Conservation (phyloP, 2,888 invertebrate genomes). For the Tinea pellionella region DNA sequence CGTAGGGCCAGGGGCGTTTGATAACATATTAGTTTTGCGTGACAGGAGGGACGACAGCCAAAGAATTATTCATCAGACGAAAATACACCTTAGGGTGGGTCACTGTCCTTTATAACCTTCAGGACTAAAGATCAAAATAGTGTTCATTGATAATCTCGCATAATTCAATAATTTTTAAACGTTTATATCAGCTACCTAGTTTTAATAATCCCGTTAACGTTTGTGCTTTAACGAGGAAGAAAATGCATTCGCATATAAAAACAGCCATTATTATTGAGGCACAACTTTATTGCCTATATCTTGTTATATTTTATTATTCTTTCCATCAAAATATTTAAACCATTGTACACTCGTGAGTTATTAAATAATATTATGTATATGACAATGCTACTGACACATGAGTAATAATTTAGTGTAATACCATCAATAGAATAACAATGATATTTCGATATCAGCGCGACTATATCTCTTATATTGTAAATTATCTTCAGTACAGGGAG, state of each 20-base stretch:
- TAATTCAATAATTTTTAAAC: too few species aligned
- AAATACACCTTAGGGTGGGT: constrained; percentile 6
- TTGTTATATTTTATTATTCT: too few species aligned
- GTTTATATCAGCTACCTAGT: too few species aligned
- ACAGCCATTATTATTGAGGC: too few species aligned
- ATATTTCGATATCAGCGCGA: neutral
- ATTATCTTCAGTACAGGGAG: too few species aligned
- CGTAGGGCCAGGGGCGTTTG: constrained; percentile 8
- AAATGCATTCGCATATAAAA: too few species aligned
- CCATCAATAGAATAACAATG: constrained; percentile 29
- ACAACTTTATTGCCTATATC: too few species aligned
- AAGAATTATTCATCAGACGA: constrained; percentile 10
- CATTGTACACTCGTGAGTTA: too few species aligned
- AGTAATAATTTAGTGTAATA: constrained; percentile 37
- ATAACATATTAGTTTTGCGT: constrained; percentile 2
- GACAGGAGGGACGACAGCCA: constrained; percentile 5
- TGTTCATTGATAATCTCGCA: too few species aligned
- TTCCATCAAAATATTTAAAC: too few species aligned
- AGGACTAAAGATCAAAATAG: neutral
- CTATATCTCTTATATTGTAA: neutral
- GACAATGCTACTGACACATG: constrained; percentile 36
- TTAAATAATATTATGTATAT: neutral
- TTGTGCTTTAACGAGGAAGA: too few species aligned
- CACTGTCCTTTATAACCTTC: constrained; percentile 11
- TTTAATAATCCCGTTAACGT: too few species aligned